A percentile compares a stretch with the other conserved stretches of the same genome.
These are phyloP conservation scores for Andricus quercusramuli DNA, from an alignment of 2,888 invertebrate genomes.

Conservation along the genomic window DNA sequence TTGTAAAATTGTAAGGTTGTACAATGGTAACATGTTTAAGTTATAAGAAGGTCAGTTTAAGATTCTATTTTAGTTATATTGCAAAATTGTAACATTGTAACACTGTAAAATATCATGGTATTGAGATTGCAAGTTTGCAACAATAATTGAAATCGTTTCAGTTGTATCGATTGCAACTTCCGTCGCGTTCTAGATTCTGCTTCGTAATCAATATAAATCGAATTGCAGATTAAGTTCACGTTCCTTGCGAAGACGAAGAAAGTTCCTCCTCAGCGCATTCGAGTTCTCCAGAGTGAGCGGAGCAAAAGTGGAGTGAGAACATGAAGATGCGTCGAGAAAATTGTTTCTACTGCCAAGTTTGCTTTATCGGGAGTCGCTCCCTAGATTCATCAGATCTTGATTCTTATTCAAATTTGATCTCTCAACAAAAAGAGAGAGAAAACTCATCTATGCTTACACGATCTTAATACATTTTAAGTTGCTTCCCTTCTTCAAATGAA, in stretches of 20 bases:
- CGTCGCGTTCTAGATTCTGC: slow-evolving; percentile 42
- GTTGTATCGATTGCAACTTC: slow-evolving; percentile 44
- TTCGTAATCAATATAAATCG: slow-evolving; percentile 67
- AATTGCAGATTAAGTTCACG: slow-evolving; percentile 64
- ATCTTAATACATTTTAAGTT: background rate
- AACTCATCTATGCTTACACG: background rate
- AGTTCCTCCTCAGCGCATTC: slow-evolving; percentile 31
- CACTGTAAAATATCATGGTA: too few relatives aligned
- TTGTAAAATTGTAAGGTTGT: too few relatives aligned
- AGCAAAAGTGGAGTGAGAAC: slow-evolving; percentile 44
- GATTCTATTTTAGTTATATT: too few relatives aligned
- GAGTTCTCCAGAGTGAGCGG: slow-evolving; percentile 40
- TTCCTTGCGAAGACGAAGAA: slow-evolving; percentile 47
- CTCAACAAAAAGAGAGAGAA: background rate
- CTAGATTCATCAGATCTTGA: slow-evolving; percentile 10
- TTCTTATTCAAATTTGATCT: slow-evolving; percentile 11
- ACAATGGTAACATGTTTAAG: too few relatives aligned
- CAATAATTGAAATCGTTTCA: slow-evolving; percentile 29
- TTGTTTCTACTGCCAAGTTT: slow-evolving; percentile 56
- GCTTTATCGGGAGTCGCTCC: slow-evolving; percentile 49
- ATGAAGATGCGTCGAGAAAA: slow-evolving; percentile 49
- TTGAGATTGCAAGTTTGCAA: background rate
- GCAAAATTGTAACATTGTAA: too few relatives aligned
- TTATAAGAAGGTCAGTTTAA: too few relatives aligned
- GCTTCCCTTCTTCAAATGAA: background rate